Base-by-base conservation (phyloP, 2,888 invertebrate genomes). In the Germaria angustata region DNA sequence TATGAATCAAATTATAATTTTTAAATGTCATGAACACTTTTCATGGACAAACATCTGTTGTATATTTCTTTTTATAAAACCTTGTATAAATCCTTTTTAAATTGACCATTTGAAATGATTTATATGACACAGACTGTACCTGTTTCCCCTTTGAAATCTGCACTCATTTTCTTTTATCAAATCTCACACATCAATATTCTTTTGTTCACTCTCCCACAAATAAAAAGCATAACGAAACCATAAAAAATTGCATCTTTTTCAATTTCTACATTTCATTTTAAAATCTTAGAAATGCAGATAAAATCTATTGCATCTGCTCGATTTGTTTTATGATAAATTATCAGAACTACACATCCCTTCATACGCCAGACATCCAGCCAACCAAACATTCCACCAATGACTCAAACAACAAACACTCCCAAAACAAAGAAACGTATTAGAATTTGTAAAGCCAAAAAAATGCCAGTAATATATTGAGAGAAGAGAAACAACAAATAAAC, bases 321-420 rank as follows among this genome's bases (percentile, higher is more conserved):
- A 80, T 80, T 59, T 68, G 7, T 73, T 66, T 66, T 41, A 73
- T 73, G 66, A 80, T 73, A 73, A 73, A 66, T 80, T 72, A 59
- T 24, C 59, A 36, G 41, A 68, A 28, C 49, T 39, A 24, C 73
- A 76, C 73, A 76, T 78, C 53, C 77, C 69, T 57, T 13, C 7
- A 49, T 34, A 15, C 15, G 49, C 9, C 65, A 61, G 15, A 1
- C 61, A 41, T 7, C 11, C n/a, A 41, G 41, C 1, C 41, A n/a
- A n/a, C 15, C 53, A 68, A 11, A 11, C 39, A 57, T 46, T 8
- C 22, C n/a, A 17, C 6, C 13, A 75, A 66, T 46, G 28, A 51
- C 15, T 77, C 28, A 59, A 68, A 51, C 44, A 59, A 77, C 11
- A 55, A 55, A 55, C 41, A 68, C 41, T 32, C 8, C 41, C n/a